Percentiles rank a stretch among this genome's conserved stretches.
Evolutionary conservation across 2,888 invertebrate genomes (phyloP).

Genomic region (Euclidia mi): DNA sequence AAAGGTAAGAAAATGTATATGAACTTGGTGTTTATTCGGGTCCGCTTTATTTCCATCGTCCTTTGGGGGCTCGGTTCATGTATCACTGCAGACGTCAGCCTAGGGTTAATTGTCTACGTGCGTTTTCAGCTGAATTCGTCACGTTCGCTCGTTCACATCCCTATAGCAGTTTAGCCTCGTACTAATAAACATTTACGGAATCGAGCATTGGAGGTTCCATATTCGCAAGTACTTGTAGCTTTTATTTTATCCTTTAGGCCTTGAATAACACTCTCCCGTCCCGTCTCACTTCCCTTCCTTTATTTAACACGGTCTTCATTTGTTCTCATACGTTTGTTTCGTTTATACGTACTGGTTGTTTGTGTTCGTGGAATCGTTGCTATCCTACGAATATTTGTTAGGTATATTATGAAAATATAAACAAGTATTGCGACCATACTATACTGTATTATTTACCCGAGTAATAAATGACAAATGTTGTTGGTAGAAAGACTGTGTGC

Average conservation of each 20-base stretch:
- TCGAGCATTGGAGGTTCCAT: conserved; percentile 50
- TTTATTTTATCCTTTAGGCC: no score
- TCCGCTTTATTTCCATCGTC: conserved; percentile 69
- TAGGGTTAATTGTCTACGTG: conserved; percentile 85
- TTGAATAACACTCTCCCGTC: no score
- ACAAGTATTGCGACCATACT: conserved; percentile 28
- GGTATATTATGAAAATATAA: conserved; percentile 12
- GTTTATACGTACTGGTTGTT: no score
- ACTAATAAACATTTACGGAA: conserved; percentile 66
- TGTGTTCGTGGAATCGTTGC: no score
- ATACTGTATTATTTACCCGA: conserved; percentile 54
- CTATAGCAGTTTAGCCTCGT: conserved; percentile 52
- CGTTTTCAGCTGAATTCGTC: conserved; percentile 82
- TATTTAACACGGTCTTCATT: no score
- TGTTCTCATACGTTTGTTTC: no score
- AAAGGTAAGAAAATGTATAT: conserved; percentile 67
- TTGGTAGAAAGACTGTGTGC: conserved; percentile 57
- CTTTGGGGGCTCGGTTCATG: conserved; percentile 71
- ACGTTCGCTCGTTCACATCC: conserved; percentile 70
- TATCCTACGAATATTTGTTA: no score
- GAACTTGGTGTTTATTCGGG: conserved; percentile 75
- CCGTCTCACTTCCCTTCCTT: no score
- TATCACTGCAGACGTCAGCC: conserved; percentile 83
- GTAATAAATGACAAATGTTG: conserved; percentile 65
- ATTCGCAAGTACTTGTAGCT: background rate